These are phyloP conservation scores for Thymelicus sylvestris DNA, from an alignment of 2,888 invertebrate genomes.

Conservation along the genomic window DNA sequence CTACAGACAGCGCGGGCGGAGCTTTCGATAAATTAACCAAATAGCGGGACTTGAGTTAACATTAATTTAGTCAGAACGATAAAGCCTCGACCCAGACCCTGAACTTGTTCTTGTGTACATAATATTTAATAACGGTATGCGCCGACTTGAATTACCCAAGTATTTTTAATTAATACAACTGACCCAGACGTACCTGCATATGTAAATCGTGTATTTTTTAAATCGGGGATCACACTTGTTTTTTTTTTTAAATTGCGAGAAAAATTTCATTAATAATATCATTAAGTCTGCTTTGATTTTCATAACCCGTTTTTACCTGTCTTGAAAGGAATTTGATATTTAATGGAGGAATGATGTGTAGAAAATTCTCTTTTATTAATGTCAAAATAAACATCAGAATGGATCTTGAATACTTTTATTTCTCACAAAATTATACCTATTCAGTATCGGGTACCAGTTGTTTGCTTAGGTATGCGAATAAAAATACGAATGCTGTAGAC, in stretches of 20 bases:
- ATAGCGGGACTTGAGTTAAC: conserved; percentile 34
- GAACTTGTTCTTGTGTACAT: conserved; percentile 33
- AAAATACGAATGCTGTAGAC: too few relatives aligned
- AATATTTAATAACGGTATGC: conserved; percentile 31
- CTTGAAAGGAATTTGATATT: neutral
- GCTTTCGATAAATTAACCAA: conserved; percentile 17
- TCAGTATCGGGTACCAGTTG: too few relatives aligned
- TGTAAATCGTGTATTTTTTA: neutral
- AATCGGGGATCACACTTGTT: too few relatives aligned
- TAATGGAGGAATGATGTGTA: neutral
- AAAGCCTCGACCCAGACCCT: conserved; percentile 30
- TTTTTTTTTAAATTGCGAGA: too few relatives aligned
- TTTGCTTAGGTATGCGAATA: too few relatives aligned
- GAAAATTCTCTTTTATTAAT: too few relatives aligned
- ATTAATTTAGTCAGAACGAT: conserved; percentile 28
- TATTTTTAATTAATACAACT: conserved; percentile 17
- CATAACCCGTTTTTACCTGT: neutral
- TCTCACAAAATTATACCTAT: too few relatives aligned
- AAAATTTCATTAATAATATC: too few relatives aligned
- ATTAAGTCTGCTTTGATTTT: neutral
- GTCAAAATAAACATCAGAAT: too few relatives aligned
- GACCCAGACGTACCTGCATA: neutral
- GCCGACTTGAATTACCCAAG: neutral
- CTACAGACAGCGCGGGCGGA: neutral
- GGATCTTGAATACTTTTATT: too few relatives aligned